phyloP scores from a whole-genome alignment of 2,888 invertebrate species.

The Athalia cordata region DNA sequence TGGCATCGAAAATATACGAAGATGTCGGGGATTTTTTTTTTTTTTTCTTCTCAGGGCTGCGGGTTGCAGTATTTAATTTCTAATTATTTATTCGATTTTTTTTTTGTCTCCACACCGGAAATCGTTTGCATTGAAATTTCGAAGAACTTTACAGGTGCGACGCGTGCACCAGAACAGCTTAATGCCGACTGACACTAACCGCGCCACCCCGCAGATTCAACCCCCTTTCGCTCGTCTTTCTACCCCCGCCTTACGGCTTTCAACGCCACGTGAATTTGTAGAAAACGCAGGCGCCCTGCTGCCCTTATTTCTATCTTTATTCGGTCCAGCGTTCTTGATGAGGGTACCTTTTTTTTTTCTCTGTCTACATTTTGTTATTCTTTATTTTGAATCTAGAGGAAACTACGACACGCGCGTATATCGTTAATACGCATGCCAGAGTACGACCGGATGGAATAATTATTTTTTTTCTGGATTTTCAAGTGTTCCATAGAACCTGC shows the following conservation, averaged over 20 bases:
- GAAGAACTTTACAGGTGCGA: neutral
- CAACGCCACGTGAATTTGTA: constrained; percentile 29
- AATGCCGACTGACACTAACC: constrained; percentile 29
- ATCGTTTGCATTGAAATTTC: neutral
- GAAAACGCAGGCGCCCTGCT: constrained; percentile 40
- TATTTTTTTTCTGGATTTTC: too few relatives aligned
- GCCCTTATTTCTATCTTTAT: neutral
- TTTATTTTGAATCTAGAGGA: neutral
- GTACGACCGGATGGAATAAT: too few relatives aligned
- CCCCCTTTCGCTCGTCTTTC: constrained; percentile 16
- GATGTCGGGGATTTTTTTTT: neutral
- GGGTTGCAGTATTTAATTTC: neutral
- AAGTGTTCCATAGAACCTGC: too few relatives aligned
- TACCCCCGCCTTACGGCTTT: constrained; percentile 24
- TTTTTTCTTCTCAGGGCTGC: neutral
- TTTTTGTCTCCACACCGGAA: neutral
- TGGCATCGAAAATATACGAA: neutral
- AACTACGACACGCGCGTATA: too few relatives aligned
- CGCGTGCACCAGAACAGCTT: constrained; percentile 19
- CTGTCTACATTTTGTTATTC: neutral
- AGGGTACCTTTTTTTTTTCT: neutral
- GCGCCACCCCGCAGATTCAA: constrained; percentile 33
- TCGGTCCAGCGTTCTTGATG: neutral
- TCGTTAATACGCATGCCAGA: too few relatives aligned
- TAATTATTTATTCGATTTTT: neutral